Conservation (phyloP, 1,140 invertebrate species). For the Berghia stephanieae region DNA sequence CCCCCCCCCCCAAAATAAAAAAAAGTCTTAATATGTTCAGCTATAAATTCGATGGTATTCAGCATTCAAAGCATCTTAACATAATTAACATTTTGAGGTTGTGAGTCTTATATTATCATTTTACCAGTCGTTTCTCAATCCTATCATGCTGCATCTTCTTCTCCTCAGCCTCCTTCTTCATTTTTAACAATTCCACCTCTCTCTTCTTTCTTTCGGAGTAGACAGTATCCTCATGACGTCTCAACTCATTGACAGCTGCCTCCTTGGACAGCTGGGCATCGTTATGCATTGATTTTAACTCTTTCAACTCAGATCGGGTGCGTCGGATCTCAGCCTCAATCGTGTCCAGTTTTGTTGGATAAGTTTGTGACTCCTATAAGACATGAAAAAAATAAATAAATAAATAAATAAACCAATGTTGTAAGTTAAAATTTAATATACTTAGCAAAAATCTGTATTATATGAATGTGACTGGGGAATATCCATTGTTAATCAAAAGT, state of each 20-base stretch:
- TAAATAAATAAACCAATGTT: not conserved
- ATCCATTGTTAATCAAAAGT: no score
- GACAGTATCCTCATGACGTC: constrained; percentile 63
- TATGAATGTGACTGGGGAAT: no score
- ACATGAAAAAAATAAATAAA: not conserved
- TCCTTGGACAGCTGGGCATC: constrained; percentile 64
- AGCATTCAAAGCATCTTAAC: no score
- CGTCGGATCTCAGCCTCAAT: constrained; percentile 60
- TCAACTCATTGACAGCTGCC: constrained; percentile 58
- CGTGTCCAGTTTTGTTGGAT: constrained; percentile 52
- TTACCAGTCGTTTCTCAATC: constrained; percentile 66
- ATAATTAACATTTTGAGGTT: not conserved
- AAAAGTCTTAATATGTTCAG: no score
- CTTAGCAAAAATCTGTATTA: not conserved
- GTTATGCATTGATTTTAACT: constrained; percentile 62
- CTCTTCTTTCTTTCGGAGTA: constrained; percentile 65
- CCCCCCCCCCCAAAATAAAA: no score
- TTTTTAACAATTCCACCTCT: constrained; percentile 65
- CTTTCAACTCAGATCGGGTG: constrained; percentile 58
- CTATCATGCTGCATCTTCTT: constrained; percentile 66
- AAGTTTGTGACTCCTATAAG: constrained; percentile 58
- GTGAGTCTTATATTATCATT: constrained; percentile 17
- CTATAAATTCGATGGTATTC: no score
- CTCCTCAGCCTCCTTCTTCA: constrained; percentile 68
- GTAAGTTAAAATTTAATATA: not conserved